These are phyloP conservation scores for Pilophorus perplexus DNA, from an alignment of 2,888 invertebrate genomes.

Conservation along the genomic window DNA sequence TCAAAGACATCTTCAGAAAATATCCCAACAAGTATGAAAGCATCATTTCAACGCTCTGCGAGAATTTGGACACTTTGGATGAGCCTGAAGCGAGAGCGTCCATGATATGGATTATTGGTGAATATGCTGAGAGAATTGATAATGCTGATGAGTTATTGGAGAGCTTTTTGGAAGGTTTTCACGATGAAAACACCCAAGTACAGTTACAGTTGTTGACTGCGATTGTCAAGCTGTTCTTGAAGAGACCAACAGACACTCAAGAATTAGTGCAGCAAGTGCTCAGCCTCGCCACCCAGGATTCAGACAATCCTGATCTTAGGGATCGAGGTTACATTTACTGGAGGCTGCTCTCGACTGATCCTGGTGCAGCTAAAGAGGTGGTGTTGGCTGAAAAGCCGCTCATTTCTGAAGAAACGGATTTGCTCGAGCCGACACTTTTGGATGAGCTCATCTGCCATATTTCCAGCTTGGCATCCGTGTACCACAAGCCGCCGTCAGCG, in stretches of 20 bases:
- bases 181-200: constrained; percentile 93
- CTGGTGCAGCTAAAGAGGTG: constrained; percentile 98
- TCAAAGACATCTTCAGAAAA: constrained; percentile 95
- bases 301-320: constrained; percentile 96
- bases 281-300: constrained; percentile 84
- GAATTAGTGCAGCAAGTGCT: constrained; percentile 95
- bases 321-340: constrained; percentile 99
- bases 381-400: constrained; percentile 98
- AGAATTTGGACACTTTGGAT: constrained; percentile 96
- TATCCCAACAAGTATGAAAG: constrained; percentile 99
- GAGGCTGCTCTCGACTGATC: constrained; percentile 96
- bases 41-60: constrained; percentile 97
- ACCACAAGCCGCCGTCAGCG: constrained; percentile 97
- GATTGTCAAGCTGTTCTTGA: constrained; percentile 96
- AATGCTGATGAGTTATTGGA: constrained; percentile 98
- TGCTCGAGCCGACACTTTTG: constrained; percentile 92
- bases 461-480: constrained; percentile 95
- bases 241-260: constrained; percentile 96
- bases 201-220: constrained; percentile 96
- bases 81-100: constrained; percentile 98
- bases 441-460: constrained; percentile 99
- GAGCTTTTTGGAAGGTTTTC: constrained; percentile 97
- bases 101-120: constrained; percentile 89
- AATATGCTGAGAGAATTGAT: constrained; percentile 98
- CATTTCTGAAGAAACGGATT: constrained; percentile 98